Evolutionary conservation across 2,113 vertebrate species (phyloP).

Genomic region (Panthera leo): DNA sequence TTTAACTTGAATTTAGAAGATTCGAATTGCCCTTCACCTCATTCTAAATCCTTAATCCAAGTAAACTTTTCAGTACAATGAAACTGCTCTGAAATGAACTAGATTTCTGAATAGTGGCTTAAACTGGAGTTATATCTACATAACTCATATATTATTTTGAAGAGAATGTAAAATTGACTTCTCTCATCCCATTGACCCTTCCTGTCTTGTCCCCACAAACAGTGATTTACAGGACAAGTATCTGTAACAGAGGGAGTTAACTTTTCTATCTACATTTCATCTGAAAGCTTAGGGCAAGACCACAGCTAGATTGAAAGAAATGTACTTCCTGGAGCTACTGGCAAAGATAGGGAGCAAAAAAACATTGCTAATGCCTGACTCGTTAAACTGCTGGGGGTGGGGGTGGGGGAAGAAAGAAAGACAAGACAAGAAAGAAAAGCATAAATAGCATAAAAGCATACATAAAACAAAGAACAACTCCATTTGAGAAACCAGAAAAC

Average conservation of each 20-base stretch:
- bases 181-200: background rate
- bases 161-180: slow-evolving; percentile 7
- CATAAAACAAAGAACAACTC: background rate
- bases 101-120: background rate
- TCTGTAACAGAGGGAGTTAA: background rate
- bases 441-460: background rate
- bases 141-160: slow-evolving; percentile 26
- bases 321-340: background rate
- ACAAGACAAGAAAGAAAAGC: background rate
- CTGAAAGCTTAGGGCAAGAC: slow-evolving; percentile 2
- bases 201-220: background rate
- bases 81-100: slow-evolving; percentile 21
- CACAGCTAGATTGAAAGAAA: slow-evolving; percentile 3
- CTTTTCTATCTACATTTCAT: background rate
- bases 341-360: slow-evolving; percentile 14
- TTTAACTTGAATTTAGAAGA: slow-evolving; percentile 30
- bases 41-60: slow-evolving; percentile 24
- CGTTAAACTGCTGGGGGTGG: background rate
- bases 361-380: background rate
- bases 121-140: background rate
- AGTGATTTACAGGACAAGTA: background rate
- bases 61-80: background rate
- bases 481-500: slow-evolving; percentile 16
- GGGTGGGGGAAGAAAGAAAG: background rate
- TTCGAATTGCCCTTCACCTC: background rate